phyloP scores from a whole-genome alignment of 2,797 vertebrate species.

The Kryptolebias ocellatus region DNA sequence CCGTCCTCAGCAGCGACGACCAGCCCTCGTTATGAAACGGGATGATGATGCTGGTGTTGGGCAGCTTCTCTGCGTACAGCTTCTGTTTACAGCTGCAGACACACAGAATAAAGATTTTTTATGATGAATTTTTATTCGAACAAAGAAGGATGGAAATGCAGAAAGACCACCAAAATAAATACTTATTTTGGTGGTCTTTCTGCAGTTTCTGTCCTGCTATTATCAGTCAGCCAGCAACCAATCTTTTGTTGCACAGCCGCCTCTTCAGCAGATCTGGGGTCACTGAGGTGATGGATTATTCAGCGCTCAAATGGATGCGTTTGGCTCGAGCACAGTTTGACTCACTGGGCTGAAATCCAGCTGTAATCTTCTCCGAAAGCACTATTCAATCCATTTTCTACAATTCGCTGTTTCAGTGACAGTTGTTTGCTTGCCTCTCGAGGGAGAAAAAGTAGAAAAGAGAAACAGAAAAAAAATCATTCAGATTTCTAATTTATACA shows the following conservation, averaged over 20 bases:
- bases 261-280: slow-evolving; percentile 4
- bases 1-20: slow-evolving; percentile 94
- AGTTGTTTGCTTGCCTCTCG: slow-evolving; percentile 2
- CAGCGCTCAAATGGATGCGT: slow-evolving; percentile 9
- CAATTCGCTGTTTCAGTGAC: slow-evolving; percentile 12
- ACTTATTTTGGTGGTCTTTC: not conserved
- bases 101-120: slow-evolving; percentile 1
- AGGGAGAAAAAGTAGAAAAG: rapidly evolving
- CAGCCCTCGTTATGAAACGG: slow-evolving; percentile 99
- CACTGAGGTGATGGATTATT: slow-evolving; percentile 22
- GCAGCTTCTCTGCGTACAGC: slow-evolving; percentile 89
- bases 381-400: slow-evolving; percentile 19
- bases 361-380: slow-evolving; percentile 15
- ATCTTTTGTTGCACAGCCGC: not conserved
- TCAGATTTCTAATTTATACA: not conserved
- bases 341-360: slow-evolving; percentile 5
- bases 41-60: slow-evolving; percentile 96
- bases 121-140: too few species aligned
- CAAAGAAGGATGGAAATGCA: too few species aligned
- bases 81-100: slow-evolving; percentile 88
- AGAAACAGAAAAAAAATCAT: not conserved
- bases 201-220: not conserved
- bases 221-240: not conserved
- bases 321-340: not conserved
- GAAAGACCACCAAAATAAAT: not conserved